Evolutionary conservation across 2,113 vertebrate species (phyloP).

Genomic region (Calidris pygmaea): DNA sequence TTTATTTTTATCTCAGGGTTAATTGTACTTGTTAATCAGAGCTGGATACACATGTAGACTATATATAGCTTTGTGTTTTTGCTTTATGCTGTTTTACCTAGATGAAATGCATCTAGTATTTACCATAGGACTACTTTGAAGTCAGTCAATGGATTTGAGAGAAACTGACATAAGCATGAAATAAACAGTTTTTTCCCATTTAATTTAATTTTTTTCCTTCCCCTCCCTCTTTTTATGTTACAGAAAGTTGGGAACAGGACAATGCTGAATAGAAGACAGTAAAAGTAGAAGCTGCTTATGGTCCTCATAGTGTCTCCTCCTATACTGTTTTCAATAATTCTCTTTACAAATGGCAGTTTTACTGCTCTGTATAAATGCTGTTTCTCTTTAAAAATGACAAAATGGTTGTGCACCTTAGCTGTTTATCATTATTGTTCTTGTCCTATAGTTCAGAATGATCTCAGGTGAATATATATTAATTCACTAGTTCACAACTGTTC

Average conservation of each 20-base stretch:
- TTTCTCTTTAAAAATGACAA: constrained; percentile 1
- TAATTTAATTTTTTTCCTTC: background rate
- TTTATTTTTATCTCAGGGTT: background rate
- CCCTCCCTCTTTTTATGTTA: background rate
- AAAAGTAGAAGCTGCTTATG: constrained; percentile 6
- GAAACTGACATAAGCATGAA: background rate
- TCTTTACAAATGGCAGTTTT: background rate
- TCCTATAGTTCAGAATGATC: background rate
- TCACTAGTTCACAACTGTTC: background rate
- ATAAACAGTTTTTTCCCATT: background rate
- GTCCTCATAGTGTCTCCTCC: background rate
- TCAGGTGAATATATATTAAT: background rate
- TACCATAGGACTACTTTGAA: background rate
- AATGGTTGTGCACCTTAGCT: background rate
- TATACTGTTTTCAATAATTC: background rate
- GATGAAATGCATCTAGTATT: background rate
- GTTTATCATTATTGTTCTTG: background rate
- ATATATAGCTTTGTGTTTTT: background rate
- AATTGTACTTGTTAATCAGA: background rate
- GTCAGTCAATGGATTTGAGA: background rate
- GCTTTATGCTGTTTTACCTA: background rate
- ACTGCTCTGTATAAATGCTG: background rate
- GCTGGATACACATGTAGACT: background rate
- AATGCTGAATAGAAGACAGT: constrained; percentile 30
- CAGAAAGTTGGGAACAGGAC: constrained; percentile 27